These are phyloP conservation scores for Catamblyrhynchus diadema DNA, from an alignment of 2,797 vertebrate species.

Conservation along the genomic window DNA sequence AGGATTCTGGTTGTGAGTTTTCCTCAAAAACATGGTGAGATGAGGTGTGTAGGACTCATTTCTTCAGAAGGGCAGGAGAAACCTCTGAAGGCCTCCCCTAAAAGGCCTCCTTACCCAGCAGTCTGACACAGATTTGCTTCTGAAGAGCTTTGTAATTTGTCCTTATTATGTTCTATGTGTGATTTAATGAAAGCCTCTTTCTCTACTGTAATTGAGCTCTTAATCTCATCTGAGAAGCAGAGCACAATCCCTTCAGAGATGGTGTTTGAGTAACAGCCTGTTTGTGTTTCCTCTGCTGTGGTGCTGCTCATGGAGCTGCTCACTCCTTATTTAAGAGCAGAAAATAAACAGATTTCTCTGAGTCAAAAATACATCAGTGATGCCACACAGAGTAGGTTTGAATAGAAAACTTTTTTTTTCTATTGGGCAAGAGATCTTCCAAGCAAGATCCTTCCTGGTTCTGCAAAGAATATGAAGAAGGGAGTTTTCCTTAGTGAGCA, in stretches of 20 bases:
- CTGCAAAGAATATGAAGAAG: not conserved
- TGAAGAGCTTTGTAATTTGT: conserved; percentile 6
- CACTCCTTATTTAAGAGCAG: not conserved
- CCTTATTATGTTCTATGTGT: conserved; percentile 3
- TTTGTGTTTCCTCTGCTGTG: not conserved
- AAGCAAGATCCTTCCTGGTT: not conserved
- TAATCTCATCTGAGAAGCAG: conserved; percentile 35
- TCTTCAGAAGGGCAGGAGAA: not conserved
- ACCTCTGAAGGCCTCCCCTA: not conserved
- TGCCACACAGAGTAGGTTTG: not conserved
- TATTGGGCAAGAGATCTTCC: too few relatives aligned
- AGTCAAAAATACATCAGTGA: not conserved
- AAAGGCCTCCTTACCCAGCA: not conserved
- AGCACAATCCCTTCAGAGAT: not conserved
- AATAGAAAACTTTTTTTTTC: not conserved
- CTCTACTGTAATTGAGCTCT: conserved; percentile 34
- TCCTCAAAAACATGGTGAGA: not conserved
- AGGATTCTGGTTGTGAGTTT: not conserved
- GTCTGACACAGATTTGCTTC: not conserved
- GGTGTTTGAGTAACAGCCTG: not conserved
- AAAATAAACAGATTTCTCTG: not conserved
- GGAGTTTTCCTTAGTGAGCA: not conserved
- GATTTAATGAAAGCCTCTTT: conserved; percentile 35
- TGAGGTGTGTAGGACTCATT: not conserved
- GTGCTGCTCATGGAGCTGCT: not conserved